A percentile compares a stretch with the other conserved stretches of the same genome.
These are phyloP conservation scores for Petrocephalus zakoni DNA, from an alignment of 2,113 vertebrate genomes.

Conservation along the genomic window DNA sequence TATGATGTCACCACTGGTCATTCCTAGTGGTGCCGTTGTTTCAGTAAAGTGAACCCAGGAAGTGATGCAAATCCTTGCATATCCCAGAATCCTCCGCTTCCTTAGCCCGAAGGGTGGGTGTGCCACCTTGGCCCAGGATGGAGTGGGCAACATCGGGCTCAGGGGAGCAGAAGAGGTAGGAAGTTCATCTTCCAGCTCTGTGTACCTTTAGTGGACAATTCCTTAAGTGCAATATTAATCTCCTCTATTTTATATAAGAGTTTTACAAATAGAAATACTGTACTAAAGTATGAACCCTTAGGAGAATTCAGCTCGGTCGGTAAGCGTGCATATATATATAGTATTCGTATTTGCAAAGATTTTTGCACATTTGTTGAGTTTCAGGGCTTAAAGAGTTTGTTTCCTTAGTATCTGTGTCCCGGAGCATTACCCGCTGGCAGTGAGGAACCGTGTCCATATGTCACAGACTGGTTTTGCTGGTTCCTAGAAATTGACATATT, in stretches of 20 bases:
- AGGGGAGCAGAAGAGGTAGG: neutral
- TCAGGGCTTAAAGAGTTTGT: conserved; percentile 11
- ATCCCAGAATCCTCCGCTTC: neutral
- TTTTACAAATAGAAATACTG: conserved; percentile 14
- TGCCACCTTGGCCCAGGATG: neutral
- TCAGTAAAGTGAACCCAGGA: neutral
- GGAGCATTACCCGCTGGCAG: neutral
- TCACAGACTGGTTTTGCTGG: neutral
- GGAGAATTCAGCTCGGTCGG: conserved; percentile 6
- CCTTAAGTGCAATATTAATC: conserved; percentile 27
- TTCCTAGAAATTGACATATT: neutral
- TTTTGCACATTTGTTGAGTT: conserved; percentile 23
- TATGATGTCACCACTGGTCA: neutral
- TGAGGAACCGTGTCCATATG: neutral
- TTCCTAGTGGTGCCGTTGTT: neutral
- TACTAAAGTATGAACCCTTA: neutral
- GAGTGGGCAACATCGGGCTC: neutral
- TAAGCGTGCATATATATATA: neutral
- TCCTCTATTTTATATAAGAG: neutral
- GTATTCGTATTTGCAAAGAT: conserved; percentile 4
- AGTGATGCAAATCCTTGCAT: neutral
- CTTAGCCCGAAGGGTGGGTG: neutral
- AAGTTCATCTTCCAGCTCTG: neutral
- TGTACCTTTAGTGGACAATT: neutral
- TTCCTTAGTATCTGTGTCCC: neutral